phyloP scores from a whole-genome alignment of 2,113 vertebrate genomes.

The Callipepla californica region DNA sequence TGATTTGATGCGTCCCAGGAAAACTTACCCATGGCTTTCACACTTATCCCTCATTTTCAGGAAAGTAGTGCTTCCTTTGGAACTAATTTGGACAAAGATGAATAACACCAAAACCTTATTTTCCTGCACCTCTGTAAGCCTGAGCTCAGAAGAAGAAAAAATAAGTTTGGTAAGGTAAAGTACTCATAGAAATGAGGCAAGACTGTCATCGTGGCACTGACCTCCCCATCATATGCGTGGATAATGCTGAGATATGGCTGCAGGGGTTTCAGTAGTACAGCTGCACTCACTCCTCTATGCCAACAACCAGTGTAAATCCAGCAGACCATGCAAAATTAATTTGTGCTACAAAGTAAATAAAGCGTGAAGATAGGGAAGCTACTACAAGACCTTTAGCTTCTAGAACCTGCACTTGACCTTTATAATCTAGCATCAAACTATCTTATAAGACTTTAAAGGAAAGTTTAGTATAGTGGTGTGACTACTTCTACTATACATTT shows the following conservation, averaged over 20 bases:
- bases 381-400: not conserved
- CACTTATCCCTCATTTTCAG: rapidly evolving
- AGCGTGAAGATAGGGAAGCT: not conserved
- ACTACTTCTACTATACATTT: too few species aligned
- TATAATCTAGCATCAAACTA: not conserved
- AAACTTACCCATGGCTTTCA: not conserved
- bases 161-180: not conserved
- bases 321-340: not conserved
- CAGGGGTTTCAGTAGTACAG: rapidly evolving
- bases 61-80: rapidly evolving
- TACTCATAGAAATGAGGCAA: not conserved
- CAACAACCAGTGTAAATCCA: not conserved
- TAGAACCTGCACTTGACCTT: not conserved
- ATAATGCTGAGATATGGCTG: rapidly evolving
- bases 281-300: not conserved
- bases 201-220: not conserved
- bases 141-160: not conserved
- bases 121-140: rapidly evolving
- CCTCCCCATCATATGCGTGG: rapidly evolving
- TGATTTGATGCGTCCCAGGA: not conserved
- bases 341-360: not conserved
- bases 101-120: too few species aligned
- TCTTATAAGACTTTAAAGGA: not conserved
- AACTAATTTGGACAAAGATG: not conserved
- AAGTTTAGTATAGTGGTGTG: rapidly evolving